Evolutionary conservation across 2,888 invertebrate species (phyloP).

Genomic region (Bursaphelenchus okinawaensis): DNA sequence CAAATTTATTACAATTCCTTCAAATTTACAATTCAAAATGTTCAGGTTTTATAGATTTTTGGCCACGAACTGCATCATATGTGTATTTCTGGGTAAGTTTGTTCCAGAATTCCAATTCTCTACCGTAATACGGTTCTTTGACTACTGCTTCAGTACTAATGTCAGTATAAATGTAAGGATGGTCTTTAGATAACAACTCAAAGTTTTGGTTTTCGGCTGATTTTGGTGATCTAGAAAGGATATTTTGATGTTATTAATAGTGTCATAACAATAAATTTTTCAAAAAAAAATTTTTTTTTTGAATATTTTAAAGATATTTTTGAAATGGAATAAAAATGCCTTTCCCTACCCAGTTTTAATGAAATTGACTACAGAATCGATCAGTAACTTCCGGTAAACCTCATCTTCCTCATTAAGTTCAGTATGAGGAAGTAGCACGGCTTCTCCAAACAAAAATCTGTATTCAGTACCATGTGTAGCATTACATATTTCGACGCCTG

Average conservation of each 20-base stretch:
- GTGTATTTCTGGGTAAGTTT: conserved; percentile 17
- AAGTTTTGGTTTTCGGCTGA: background rate
- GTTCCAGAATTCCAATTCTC: conserved; percentile 17
- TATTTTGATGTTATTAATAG: background rate
- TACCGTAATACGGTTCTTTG: background rate
- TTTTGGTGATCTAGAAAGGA: background rate
- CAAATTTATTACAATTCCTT: too few species aligned
- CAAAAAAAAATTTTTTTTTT: background rate
- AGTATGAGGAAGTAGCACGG: background rate
- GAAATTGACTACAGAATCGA: conserved; percentile 15
- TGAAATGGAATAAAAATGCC: background rate
- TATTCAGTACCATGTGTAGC: conserved; percentile 16
- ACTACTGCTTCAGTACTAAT: background rate
- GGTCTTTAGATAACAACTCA: background rate
- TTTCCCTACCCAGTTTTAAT: conserved; percentile 22
- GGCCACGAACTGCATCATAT: too few species aligned
- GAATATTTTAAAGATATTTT: background rate
- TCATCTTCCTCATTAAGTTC: conserved; percentile 14
- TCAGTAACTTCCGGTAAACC: conserved; percentile 12
- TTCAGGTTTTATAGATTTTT: too few species aligned
- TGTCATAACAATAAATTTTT: background rate
- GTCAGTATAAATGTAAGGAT: background rate
- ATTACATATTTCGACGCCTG: background rate
- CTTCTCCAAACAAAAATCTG: conserved; percentile 13
- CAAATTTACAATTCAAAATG: too few species aligned